These are phyloP conservation scores for Xestobium rufovillosum DNA, from an alignment of 2,888 invertebrate genomes.

Conservation along the genomic window DNA sequence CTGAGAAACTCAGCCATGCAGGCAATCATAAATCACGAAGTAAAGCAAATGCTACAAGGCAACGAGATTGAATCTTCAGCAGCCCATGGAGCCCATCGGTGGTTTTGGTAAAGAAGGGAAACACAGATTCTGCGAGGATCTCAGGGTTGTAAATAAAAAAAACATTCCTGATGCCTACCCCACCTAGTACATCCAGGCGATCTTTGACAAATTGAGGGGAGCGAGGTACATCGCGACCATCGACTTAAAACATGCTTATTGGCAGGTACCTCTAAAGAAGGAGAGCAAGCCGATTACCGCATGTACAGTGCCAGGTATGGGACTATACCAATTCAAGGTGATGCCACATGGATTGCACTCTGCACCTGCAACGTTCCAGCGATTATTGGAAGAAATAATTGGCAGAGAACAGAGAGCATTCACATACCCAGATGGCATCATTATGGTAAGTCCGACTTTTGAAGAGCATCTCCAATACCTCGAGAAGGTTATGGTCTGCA, in stretches of 20 bases:
- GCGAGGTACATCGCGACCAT: too few relatives aligned
- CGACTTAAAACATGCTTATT: too few relatives aligned
- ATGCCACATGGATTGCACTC: too few relatives aligned
- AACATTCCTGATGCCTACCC: constrained; percentile 21
- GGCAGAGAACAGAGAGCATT: constrained; percentile 23
- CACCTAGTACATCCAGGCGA: constrained; percentile 16
- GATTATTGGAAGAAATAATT: too few relatives aligned
- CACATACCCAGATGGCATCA: constrained; percentile 24
- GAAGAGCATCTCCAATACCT: constrained; percentile 20
- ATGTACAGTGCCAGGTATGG: constrained; percentile 24
- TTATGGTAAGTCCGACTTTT: constrained; percentile 18
- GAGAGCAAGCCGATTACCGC: constrained; percentile 20
- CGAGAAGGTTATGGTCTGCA: constrained; percentile 18
- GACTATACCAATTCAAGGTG: too few relatives aligned
- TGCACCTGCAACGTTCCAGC: too few relatives aligned
- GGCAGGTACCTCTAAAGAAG: too few relatives aligned
- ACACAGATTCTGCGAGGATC: constrained; percentile 21
- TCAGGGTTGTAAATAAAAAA: constrained; percentile 19
- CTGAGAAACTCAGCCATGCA: constrained; percentile 18
- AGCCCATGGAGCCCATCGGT: constrained; percentile 19
- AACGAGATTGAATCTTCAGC: constrained; percentile 17
- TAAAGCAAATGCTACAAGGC: constrained; percentile 16
- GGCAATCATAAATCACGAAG: constrained; percentile 13
- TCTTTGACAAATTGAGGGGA: too few relatives aligned
- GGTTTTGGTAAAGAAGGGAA: constrained; percentile 14